phyloP scores from a whole-genome alignment of 2,797 vertebrate genomes.

The Hydrophis major region DNA sequence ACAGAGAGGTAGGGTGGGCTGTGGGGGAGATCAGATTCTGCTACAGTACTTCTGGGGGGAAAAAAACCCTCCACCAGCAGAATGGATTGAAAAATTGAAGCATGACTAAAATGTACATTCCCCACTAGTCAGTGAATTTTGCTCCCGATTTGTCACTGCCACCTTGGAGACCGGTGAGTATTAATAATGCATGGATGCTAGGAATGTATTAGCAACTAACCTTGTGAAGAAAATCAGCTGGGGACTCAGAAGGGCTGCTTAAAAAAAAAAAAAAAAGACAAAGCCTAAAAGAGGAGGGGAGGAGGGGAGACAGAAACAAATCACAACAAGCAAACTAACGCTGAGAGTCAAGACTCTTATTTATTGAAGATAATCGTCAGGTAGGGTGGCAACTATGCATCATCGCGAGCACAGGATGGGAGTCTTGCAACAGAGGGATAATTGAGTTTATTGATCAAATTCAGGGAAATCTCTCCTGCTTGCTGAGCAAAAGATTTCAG shows the following conservation, averaged over 20 bases:
- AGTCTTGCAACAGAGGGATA: slow-evolving; percentile 77
- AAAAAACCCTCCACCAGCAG: slow-evolving; percentile 81
- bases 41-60: slow-evolving; percentile 59
- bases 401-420: slow-evolving; percentile 69
- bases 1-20: slow-evolving; percentile 48
- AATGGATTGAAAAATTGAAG: slow-evolving; percentile 92
- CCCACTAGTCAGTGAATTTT: slow-evolving; percentile 93
- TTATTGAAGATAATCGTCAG: slow-evolving; percentile 79
- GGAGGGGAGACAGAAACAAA: background rate
- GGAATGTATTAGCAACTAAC: slow-evolving; percentile 97
- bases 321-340: background rate
- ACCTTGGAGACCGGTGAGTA: slow-evolving; percentile 91
- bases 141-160: slow-evolving; percentile 99
- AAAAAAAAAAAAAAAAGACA: slow-evolving; percentile 46
- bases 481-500: slow-evolving; percentile 5
- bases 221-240: slow-evolving; percentile 88
- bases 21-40: slow-evolving; percentile 62
- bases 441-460: slow-evolving; percentile 93
- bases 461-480: slow-evolving; percentile 48
- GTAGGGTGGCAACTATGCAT: slow-evolving; percentile 76
- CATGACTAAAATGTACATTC: slow-evolving; percentile 99
- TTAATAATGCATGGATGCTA: slow-evolving; percentile 98
- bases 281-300: slow-evolving; percentile 22
- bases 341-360: slow-evolving; percentile 65
- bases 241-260: slow-evolving; percentile 79